Base-by-base conservation (phyloP, 2,797 vertebrate species). In the Gymnothorax javanicus region DNA sequence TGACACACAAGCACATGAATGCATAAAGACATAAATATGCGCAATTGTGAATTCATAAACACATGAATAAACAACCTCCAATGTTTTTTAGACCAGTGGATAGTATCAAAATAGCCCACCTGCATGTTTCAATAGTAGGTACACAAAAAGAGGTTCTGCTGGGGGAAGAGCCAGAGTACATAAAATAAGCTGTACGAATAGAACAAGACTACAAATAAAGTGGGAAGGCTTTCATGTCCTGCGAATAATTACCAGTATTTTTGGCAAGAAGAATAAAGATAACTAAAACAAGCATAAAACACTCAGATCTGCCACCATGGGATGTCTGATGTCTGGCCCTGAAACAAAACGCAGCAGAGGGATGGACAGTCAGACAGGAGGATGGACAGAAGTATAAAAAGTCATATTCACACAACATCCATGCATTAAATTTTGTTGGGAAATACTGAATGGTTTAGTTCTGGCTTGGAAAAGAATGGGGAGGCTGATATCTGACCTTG, bases 101-200 rank as follows among this genome's bases (percentile, higher is more conserved):
- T 67, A 33, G 64, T 67, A 87, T 81, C 73, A 71, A 87, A 87
- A 87, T 85, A 33, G n/a, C 73, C 67, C 86, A 85, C 87, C 87
- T 85, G 87, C 50, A 60, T n/a, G 27, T 85, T 79, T 87, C 33
- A 87, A 82, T 87, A 64, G 73, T 17, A 83, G 1, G 62, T 52
- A 27, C 81, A 79, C 69, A 84, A 50, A 27, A 56, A 84, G 33
- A 67, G 73, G 43, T 81, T 79, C 73, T n/a, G 64, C 73, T 27
- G 27, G 60, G 15, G 50, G 56, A 50, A 33, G 59, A 82, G 81
- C 81, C 57, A 58, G 81, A 57, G 59, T 82, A 82, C 54, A 82
- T 57, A n/a, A 82, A 54, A 57, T 82, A 59, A 59, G 23, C 81
- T 58, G 69, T 79, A 81, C 52, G 20, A 82, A 64, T 57, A 60